These are phyloP conservation scores for Ceyx margarethae DNA, from an alignment of 2,113 vertebrate species.

Conservation along the genomic window DNA sequence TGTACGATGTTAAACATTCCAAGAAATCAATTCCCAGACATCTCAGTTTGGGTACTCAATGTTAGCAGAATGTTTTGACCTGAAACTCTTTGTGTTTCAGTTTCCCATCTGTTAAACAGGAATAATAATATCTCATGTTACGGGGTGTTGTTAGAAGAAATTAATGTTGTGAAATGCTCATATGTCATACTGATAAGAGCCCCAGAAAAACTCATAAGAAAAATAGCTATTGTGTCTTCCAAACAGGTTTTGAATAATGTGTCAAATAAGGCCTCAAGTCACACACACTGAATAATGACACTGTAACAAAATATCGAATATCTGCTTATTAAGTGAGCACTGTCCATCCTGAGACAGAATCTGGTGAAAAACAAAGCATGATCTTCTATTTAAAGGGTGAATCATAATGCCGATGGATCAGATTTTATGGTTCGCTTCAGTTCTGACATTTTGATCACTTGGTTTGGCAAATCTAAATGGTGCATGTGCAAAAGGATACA, in stretches of 20 bases:
- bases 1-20: background rate
- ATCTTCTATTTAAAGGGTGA: constrained; percentile 3
- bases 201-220: background rate
- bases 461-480: background rate
- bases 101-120: constrained; percentile 54
- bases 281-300: background rate
- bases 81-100: constrained; percentile 43
- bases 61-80: constrained; percentile 46
- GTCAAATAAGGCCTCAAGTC: background rate
- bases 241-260: background rate
- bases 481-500: background rate
- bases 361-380: background rate
- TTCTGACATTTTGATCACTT: background rate
- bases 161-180: background rate
- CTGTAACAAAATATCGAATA: constrained; percentile 15
- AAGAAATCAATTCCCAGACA: constrained; percentile 32
- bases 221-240: background rate
- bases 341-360: constrained; percentile 13
- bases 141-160: background rate
- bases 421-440: background rate
- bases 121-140: constrained; percentile 47
- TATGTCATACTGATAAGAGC: constrained; percentile 24
- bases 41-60: background rate
- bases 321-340: constrained; percentile 27
- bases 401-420: background rate